Evolutionary conservation across 2,113 vertebrate species (phyloP).

Genomic region (Neomonachus schauinslandi): DNA sequence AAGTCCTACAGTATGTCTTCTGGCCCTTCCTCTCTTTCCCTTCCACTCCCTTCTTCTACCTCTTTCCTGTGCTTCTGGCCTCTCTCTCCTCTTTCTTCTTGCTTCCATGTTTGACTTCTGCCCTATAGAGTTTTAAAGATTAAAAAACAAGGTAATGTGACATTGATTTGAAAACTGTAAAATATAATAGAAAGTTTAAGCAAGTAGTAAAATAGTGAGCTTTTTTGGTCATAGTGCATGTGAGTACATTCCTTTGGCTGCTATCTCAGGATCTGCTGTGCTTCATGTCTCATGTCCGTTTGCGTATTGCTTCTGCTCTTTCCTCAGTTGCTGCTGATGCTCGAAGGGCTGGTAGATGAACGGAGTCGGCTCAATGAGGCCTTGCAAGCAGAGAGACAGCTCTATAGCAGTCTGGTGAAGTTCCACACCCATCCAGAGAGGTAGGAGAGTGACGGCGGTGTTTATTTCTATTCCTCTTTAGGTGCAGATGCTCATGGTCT

Average conservation of each 20-base stretch:
- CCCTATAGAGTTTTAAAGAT: neutral
- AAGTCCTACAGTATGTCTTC: neutral
- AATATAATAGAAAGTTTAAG: neutral
- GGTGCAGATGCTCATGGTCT: neutral
- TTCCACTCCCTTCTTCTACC: neutral
- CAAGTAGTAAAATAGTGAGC: neutral
- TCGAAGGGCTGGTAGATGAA: slow-evolving; percentile 93
- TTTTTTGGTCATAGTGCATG: neutral
- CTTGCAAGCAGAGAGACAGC: slow-evolving; percentile 92
- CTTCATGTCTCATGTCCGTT: neutral
- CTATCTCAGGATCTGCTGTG: neutral
- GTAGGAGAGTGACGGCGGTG: slow-evolving; percentile 81
- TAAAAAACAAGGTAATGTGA: neutral
- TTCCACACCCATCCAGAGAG: slow-evolving; percentile 89
- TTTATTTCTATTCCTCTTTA: neutral
- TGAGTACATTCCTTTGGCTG: neutral
- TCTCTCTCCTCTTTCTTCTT: neutral
- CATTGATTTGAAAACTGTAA: neutral
- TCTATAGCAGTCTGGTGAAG: slow-evolving; percentile 93
- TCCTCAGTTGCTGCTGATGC: slow-evolving; percentile 85
- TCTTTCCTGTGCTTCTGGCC: neutral
- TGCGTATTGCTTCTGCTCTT: neutral
- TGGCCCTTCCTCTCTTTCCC: neutral
- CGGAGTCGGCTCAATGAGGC: slow-evolving; percentile 93
- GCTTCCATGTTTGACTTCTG: neutral